Conservation (phyloP, 2,113 vertebrate genomes). For the Propithecus coquereli region DNA sequence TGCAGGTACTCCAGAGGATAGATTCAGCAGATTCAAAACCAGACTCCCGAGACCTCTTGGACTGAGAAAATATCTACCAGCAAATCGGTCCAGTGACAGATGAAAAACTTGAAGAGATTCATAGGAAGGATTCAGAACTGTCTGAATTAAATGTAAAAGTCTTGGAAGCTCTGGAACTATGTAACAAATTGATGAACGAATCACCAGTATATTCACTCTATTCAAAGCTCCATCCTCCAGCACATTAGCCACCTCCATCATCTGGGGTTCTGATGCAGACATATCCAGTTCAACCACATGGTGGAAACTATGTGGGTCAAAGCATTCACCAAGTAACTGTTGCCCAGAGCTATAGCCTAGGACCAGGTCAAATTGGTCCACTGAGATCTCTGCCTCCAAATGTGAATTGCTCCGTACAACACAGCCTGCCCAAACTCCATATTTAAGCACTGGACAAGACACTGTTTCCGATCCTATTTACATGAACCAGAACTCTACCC, state of each 20-base stretch:
- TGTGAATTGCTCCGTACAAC: slow-evolving; percentile 83
- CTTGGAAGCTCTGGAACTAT: slow-evolving; percentile 95
- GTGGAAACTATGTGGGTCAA: slow-evolving; percentile 86
- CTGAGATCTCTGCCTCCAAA: slow-evolving; percentile 88
- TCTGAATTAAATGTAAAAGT: slow-evolving; percentile 97
- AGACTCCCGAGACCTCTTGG: slow-evolving; percentile 89
- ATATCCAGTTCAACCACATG: slow-evolving; percentile 87
- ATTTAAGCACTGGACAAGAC: slow-evolving; percentile 87
- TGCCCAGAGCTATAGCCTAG: slow-evolving; percentile 85
- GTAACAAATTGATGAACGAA: slow-evolving; percentile 96
- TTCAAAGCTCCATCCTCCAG: slow-evolving; percentile 89
- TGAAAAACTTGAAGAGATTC: slow-evolving; percentile 95
- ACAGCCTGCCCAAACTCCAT: slow-evolving; percentile 85
- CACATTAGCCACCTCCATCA: slow-evolving; percentile 84
- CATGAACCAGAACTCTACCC: slow-evolving; percentile 84
- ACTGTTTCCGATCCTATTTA: slow-evolving; percentile 81
- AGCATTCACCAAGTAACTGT: slow-evolving; percentile 84
- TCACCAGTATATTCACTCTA: slow-evolving; percentile 91
- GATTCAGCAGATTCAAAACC: slow-evolving; percentile 91
- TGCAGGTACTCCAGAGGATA: slow-evolving; percentile 93
- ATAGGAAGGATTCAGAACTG: slow-evolving; percentile 96
- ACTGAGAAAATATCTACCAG: slow-evolving; percentile 94
- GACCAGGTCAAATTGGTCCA: slow-evolving; percentile 86
- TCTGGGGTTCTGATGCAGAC: slow-evolving; percentile 88
- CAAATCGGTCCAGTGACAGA: slow-evolving; percentile 99